Conservation (phyloP, 2,113 vertebrate genomes). For the crab-eating macaque (Macaca fascicularis) region DNA sequence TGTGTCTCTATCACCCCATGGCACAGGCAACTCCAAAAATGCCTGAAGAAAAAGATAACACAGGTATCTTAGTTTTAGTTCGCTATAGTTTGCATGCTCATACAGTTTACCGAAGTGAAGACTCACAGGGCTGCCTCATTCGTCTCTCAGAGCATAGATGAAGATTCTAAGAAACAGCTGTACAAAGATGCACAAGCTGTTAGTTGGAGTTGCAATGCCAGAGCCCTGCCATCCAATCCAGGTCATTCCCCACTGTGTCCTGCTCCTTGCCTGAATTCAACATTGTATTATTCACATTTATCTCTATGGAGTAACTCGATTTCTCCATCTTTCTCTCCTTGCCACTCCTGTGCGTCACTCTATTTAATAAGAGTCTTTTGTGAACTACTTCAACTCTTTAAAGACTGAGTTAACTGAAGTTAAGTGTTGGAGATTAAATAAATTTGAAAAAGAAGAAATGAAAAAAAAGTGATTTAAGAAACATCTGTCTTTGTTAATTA, state of each 20-base stretch:
- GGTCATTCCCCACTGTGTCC: neutral
- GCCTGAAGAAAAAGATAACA: neutral
- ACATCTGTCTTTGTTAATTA: neutral
- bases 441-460: neutral
- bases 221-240: neutral
- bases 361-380: neutral
- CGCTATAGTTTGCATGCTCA: neutral
- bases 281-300: neutral
- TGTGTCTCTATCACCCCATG: neutral
- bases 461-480: neutral
- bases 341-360: neutral
- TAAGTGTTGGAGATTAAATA: slow-evolving; percentile 5
- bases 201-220: no score
- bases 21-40: neutral
- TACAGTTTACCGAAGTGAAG: neutral
- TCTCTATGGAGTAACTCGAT: neutral
- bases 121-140: neutral
- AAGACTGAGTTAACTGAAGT: neutral
- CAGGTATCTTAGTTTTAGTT: no score
- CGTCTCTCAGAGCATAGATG: neutral
- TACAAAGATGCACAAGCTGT: accelerated
- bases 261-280: neutral
- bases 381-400: neutral
- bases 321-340: neutral
- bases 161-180: neutral